Base-by-base conservation (phyloP, 2,113 vertebrate genomes). In the Cercopithecus mona region DNA sequence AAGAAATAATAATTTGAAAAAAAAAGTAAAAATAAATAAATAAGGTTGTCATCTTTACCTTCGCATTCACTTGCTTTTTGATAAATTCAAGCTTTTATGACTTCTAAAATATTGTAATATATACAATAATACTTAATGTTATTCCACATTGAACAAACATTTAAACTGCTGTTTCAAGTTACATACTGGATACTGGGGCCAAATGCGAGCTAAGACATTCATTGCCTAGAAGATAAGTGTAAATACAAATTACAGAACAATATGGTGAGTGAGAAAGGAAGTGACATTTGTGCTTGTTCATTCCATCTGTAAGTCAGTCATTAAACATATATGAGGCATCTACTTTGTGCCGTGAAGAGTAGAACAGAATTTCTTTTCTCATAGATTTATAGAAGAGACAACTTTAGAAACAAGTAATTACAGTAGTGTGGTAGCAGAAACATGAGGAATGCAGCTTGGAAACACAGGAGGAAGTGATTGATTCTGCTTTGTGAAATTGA, bases 101-200 rank as follows among this genome's bases (percentile, higher is more conserved):
- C 48, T 66, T 95, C 64, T 75, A 68, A 32, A 35, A 88, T 68
- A 92, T 81, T 88, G 20, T 85, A 88, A 64, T 90, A 66, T 66
- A 30, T 70, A 85, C 32, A 78, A 68, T 92, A 73, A 48, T 76
- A 80, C 5, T 88, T 87, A 89, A 35, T 73, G 45, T 78, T 94
- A 81, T n/a, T 87, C 66, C 50, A n/a, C 7, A 85, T 61, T 92
- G n/a, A 93, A 35, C 73, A 94, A 48, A 86, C 79, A 92, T 57
- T 35, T 88, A 72, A 70, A 16, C 32, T 91, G 6, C 17, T 81
- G 8, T 84, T 89, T 92, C 23, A 85, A 57, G 32, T 52, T 61
- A 75, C 64, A 1, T 64, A 73, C 27, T 79, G 38, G 43, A 61
- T 84, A 6, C 82, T 48, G 38, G 55, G 61, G 38, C 38, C 45